A percentile compares a stretch with the other conserved stretches of the same genome.
These are phyloP conservation scores for Noctilio leporinus DNA, from an alignment of 2,113 vertebrate species.

Conservation along the genomic window DNA sequence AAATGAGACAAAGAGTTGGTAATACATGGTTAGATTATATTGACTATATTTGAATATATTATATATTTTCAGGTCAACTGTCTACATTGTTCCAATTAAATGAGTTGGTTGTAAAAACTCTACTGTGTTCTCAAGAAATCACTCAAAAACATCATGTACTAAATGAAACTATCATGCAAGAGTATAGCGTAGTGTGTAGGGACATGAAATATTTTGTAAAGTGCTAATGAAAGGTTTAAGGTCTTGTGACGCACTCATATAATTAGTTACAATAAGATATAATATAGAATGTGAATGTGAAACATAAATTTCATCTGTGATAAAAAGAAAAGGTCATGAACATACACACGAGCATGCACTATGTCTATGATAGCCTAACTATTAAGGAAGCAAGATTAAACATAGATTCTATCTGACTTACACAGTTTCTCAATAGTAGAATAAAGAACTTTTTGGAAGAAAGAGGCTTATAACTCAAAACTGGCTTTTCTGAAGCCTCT, in stretches of 20 bases:
- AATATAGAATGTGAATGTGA: not conserved
- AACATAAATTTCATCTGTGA: not conserved
- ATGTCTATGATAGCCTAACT: not conserved
- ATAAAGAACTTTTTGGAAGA: constrained; percentile 4
- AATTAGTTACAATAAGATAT: not conserved
- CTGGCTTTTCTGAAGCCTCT: not conserved
- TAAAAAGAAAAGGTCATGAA: not conserved
- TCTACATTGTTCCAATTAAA: not conserved
- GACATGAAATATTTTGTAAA: not conserved
- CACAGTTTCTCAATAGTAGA: not conserved
- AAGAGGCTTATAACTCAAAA: not conserved
- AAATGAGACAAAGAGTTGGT: not conserved
- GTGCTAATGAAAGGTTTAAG: not conserved
- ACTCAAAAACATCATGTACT: not conserved
- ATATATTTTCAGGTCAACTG: not conserved
- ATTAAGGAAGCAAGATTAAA: not conserved
- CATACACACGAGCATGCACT: not conserved
- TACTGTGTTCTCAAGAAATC: not conserved
- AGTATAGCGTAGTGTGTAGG: not conserved
- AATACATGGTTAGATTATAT: not conserved
- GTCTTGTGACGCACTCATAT: not conserved
- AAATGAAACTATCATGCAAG: not conserved
- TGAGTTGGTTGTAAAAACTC: not conserved
- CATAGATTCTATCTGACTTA: not conserved
- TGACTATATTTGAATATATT: not conserved